Evolutionary conservation across 2,888 invertebrate species (phyloP).

Genomic region (Unio pictorum): DNA sequence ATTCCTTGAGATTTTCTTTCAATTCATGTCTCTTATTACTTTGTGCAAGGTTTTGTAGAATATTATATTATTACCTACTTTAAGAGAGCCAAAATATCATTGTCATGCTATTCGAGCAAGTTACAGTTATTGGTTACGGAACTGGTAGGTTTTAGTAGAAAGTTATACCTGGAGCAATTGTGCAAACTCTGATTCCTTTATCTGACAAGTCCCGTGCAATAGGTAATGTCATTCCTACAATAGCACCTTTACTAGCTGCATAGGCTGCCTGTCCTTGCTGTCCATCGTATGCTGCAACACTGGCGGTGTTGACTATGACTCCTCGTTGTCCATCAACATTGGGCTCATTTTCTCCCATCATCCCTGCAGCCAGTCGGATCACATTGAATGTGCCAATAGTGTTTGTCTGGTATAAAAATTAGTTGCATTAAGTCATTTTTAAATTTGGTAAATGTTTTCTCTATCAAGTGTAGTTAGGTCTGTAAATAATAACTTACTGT

Average conservation of each 20-base stretch:
- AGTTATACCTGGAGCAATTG: constrained; percentile 73
- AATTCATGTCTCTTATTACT: background rate
- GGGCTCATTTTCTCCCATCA: constrained; percentile 86
- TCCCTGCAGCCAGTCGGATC: constrained; percentile 84
- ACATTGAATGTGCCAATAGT: constrained; percentile 95
- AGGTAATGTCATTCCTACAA: constrained; percentile 96
- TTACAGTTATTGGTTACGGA: background rate
- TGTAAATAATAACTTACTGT: too few species aligned
- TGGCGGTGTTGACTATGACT: constrained; percentile 95
- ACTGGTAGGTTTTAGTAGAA: too few species aligned
- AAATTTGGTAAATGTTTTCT: too few species aligned
- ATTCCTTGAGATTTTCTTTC: background rate
- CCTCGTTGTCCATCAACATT: constrained; percentile 90
- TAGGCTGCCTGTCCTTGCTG: constrained; percentile 91
- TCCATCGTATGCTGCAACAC: constrained; percentile 95
- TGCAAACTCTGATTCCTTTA: constrained; percentile 73
- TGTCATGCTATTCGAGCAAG: background rate
- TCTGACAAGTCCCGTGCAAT: constrained; percentile 88
- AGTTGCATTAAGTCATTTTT: background rate
- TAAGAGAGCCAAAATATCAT: background rate
- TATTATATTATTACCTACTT: background rate
- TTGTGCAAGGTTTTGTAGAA: background rate
- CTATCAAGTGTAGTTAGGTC: too few species aligned
- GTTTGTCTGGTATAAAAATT: constrained; percentile 79
- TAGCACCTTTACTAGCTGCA: constrained; percentile 92